A percentile compares a stretch with the other conserved stretches of the same genome.
Conservation (phyloP, 2,113 vertebrate species). For the Poecilia latipinna region DNA sequence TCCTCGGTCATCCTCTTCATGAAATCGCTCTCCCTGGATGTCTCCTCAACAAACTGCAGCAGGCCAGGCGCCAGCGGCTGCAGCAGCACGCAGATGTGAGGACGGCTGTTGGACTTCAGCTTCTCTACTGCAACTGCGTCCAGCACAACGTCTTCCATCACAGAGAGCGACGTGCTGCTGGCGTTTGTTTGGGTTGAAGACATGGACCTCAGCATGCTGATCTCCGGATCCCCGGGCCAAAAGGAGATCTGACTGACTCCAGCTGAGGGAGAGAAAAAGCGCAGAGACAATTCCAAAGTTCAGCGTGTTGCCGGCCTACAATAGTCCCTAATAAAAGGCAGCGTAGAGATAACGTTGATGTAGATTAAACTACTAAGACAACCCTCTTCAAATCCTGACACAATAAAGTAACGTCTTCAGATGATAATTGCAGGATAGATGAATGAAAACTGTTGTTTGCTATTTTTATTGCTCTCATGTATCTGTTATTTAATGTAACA, state of each 20-base stretch:
- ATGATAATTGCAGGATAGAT: too few species aligned
- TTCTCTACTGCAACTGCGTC: constrained; percentile 89
- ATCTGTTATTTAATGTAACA: too few species aligned
- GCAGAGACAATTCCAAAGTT: constrained; percentile 14
- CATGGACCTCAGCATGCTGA: constrained; percentile 80
- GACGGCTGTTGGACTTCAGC: constrained; percentile 91
- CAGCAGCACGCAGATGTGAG: constrained; percentile 88
- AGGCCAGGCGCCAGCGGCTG: constrained; percentile 86
- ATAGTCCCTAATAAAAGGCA: neutral
- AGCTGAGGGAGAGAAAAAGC: constrained; percentile 77
- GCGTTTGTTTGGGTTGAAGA: neutral
- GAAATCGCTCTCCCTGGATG: constrained; percentile 89
- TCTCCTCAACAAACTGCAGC: constrained; percentile 88
- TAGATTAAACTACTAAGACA: neutral
- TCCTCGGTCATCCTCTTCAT: constrained; percentile 82
- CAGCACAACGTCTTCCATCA: constrained; percentile 84
- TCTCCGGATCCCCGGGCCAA: constrained; percentile 94
- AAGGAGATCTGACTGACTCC: constrained; percentile 94
- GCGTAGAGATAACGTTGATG: too few species aligned
- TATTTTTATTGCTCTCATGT: too few species aligned
- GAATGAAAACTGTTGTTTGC: too few species aligned
- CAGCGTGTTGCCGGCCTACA: neutral
- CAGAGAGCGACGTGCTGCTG: constrained; percentile 1
- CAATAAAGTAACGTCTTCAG: neutral
- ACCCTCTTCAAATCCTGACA: neutral